A percentile compares a stretch with the other conserved stretches of the same genome.
Evolutionary conservation across 2,888 invertebrate species (phyloP).

Genomic region (Acleris sparsana): DNA sequence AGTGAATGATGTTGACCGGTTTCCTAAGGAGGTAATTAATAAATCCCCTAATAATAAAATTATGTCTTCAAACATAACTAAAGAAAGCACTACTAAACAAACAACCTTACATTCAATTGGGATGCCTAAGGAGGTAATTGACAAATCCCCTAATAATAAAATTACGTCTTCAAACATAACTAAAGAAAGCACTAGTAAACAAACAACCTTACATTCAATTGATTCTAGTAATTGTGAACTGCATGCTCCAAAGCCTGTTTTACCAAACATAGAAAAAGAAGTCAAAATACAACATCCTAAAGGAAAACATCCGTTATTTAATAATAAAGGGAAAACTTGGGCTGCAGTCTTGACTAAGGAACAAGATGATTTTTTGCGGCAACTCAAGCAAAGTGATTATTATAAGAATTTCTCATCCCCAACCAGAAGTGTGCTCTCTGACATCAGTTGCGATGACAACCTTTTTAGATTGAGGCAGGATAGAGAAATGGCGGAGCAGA

Average conservation of each 20-base stretch:
- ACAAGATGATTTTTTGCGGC: constrained; percentile 72
- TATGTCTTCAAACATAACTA: constrained; percentile 8
- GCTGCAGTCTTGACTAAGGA: constrained; percentile 72
- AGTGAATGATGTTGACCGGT: constrained; percentile 39
- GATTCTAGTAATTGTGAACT: constrained; percentile 35
- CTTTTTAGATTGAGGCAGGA: constrained; percentile 57
- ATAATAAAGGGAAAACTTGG: constrained; percentile 74
- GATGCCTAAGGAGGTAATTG: constrained; percentile 37
- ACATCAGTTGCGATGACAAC: constrained; percentile 66
- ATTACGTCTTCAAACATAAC: constrained; percentile 9
- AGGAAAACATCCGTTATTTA: constrained; percentile 71
- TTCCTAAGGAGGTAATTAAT: constrained; percentile 35
- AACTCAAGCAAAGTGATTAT: constrained; percentile 75
- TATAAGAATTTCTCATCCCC: constrained; percentile 76
- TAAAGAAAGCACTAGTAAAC: constrained; percentile 14
- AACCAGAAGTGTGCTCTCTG: constrained; percentile 66
- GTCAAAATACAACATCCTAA: constrained; percentile 49
- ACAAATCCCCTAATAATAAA: constrained; percentile 33
- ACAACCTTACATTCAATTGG: constrained; percentile 9
- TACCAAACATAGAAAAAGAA: constrained; percentile 22
- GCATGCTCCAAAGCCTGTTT: constrained; percentile 22
- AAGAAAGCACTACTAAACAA: constrained; percentile 15
- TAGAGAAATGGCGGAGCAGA: constrained; percentile 85
- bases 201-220: constrained; percentile 7
- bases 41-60: constrained; percentile 33